Conservation (phyloP, 2,888 invertebrate genomes). For the Chironomus tentans region DNA sequence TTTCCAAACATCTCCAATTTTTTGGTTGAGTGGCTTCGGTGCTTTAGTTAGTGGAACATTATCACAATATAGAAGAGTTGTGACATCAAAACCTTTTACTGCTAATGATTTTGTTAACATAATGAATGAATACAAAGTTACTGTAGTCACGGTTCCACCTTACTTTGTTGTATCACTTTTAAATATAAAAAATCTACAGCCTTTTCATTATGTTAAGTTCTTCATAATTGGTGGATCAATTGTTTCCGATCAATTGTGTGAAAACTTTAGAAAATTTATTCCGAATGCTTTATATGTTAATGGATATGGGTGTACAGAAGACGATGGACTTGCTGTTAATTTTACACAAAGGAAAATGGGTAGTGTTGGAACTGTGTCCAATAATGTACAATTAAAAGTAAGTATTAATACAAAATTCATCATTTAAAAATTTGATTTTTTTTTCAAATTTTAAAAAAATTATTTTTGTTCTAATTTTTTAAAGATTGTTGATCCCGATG, state of each 20-base stretch:
- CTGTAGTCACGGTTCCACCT: not conserved
- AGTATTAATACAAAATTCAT: not conserved
- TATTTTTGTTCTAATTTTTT: not conserved
- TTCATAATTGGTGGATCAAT: not conserved
- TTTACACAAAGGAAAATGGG: not conserved
- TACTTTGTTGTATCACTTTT: not conserved
- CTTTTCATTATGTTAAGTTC: not conserved
- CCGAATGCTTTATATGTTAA: not conserved
- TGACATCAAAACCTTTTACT: not conserved
- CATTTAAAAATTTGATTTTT: too few species aligned
- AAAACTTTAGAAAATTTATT: not conserved
- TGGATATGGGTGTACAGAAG: not conserved
- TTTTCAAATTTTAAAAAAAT: too few species aligned
- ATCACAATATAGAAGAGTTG: not conserved
- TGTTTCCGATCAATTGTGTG: not conserved
- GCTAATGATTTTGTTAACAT: not conserved
- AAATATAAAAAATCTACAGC: not conserved
- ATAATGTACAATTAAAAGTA: not conserved
- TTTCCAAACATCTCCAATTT: not conserved
- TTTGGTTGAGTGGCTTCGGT: constrained; percentile 12
- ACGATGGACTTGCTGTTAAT: not conserved
- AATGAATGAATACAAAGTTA: not conserved
- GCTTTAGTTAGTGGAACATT: not conserved
- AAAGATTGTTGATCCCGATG: not conserved
- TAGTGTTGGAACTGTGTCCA: not conserved